These are phyloP conservation scores for Odontamblyopus lacepedii DNA, from an alignment of 2,797 vertebrate genomes.

Conservation along the genomic window DNA sequence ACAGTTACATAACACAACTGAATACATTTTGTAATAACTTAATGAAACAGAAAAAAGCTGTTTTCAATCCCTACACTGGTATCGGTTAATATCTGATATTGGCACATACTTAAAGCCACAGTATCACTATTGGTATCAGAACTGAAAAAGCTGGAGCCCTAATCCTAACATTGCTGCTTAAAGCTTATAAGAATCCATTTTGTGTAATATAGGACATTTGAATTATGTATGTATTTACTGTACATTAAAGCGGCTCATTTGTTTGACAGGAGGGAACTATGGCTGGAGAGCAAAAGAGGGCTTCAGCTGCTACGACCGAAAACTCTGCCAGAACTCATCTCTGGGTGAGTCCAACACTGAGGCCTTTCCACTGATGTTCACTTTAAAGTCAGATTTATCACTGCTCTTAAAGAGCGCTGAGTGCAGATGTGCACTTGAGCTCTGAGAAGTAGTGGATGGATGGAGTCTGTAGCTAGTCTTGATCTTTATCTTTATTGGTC, in stretches of 20 bases:
- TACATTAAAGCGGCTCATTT: background rate
- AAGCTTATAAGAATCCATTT: too few species aligned
- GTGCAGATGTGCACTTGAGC: background rate
- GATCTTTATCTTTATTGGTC: background rate
- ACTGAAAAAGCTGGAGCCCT: too few species aligned
- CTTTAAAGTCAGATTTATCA: background rate
- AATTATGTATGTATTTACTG: background rate
- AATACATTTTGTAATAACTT: too few species aligned
- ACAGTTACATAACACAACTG: too few species aligned
- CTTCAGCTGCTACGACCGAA: slow-evolving; percentile 85
- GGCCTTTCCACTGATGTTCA: background rate
- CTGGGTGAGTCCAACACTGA: slow-evolving; percentile 68
- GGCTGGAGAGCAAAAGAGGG: slow-evolving; percentile 87
- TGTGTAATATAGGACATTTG: too few species aligned
- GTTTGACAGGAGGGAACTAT: slow-evolving; percentile 79
- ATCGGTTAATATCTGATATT: too few species aligned
- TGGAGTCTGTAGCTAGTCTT: background rate
- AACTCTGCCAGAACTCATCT: slow-evolving; percentile 82
- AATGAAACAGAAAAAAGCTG: too few species aligned
- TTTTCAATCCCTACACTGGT: too few species aligned
- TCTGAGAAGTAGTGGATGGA: background rate
- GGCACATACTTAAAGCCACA: too few species aligned
- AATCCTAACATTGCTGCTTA: too few species aligned
- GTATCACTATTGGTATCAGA: too few species aligned
- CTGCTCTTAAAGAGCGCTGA: background rate